Percentiles rank a stretch among this genome's conserved stretches.
Evolutionary conservation across 2,888 invertebrate species (phyloP).

Genomic region (Pantelozetes paolii): DNA sequence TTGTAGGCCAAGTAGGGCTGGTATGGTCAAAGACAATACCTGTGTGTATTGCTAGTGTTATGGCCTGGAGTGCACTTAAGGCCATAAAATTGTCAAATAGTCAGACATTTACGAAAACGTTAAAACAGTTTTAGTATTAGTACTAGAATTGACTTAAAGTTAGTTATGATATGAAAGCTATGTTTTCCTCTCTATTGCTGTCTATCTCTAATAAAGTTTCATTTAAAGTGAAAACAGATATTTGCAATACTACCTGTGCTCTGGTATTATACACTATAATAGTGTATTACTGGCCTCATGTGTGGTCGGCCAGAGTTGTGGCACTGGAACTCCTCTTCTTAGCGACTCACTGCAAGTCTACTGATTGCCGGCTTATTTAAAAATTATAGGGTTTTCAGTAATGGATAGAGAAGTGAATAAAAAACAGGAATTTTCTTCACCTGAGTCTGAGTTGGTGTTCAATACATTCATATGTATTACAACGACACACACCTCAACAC

Average conservation of each 20-base stretch:
- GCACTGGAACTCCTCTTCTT: conserved; percentile 38
- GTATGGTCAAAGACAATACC: not conserved
- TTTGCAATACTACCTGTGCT: not conserved
- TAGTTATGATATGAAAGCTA: not conserved
- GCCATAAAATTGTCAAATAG: conserved; percentile 13
- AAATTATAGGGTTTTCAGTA: conserved; percentile 34
- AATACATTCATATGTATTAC: not conserved
- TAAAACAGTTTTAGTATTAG: not conserved
- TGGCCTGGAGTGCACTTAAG: not conserved
- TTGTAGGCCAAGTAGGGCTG: not conserved
- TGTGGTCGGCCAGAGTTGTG: conserved; percentile 20
- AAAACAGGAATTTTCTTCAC: conserved; percentile 32
- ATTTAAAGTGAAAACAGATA: not conserved
- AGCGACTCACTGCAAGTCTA: conserved; percentile 17
- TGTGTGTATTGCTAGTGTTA: not conserved
- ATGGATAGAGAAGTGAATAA: conserved; percentile 31
- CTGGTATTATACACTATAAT: not conserved
- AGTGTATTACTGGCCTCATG: conserved; percentile 17
- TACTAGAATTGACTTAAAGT: not conserved
- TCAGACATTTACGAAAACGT: not conserved
- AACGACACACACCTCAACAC: conserved; percentile 26
- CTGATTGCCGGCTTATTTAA: conserved; percentile 36
- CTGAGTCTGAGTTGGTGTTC: not conserved
- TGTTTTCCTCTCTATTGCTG: not conserved
- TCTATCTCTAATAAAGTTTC: conserved; percentile 13